Evolutionary conservation across 2,113 vertebrate genomes (phyloP).

Genomic region (Isichthys henryi): DNA sequence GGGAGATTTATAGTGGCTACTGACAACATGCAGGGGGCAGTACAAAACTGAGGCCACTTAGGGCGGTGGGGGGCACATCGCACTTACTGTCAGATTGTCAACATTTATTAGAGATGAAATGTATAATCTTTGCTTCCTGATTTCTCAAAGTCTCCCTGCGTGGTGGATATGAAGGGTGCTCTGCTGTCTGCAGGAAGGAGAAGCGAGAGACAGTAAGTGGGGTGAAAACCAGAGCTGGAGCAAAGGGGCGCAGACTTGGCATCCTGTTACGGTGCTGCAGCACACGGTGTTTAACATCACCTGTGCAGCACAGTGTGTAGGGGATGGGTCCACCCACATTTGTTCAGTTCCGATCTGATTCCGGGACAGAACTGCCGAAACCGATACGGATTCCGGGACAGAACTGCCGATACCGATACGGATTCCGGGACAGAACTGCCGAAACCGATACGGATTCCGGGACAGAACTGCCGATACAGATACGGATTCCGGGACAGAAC

Average conservation of each 20-base stretch:
- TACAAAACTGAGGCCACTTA: not conserved
- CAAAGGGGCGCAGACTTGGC: not conserved
- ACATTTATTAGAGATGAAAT: not conserved
- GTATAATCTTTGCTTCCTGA: not conserved
- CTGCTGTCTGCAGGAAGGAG: not conserved
- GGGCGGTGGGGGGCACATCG: not conserved
- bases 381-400: too few relatives aligned
- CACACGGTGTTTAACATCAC: not conserved
- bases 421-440: too few relatives aligned
- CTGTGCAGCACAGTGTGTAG: too few relatives aligned
- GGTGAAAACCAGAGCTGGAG: not conserved
- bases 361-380: too few relatives aligned
- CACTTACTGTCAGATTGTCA: not conserved
- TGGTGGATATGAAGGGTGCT: not conserved
- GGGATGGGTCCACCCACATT: too few relatives aligned
- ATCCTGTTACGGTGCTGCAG: too few relatives aligned
- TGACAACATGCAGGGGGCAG: conserved; percentile 15
- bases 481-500: too few relatives aligned
- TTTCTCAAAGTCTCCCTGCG: not conserved
- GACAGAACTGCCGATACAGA: too few relatives aligned
- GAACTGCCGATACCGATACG: too few relatives aligned
- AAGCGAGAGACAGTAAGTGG: not conserved
- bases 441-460: too few relatives aligned
- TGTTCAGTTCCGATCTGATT: too few relatives aligned
- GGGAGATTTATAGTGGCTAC: not conserved